phyloP scores from a whole-genome alignment of 2,113 vertebrate species.

The Myrmophylax atrothorax region DNA sequence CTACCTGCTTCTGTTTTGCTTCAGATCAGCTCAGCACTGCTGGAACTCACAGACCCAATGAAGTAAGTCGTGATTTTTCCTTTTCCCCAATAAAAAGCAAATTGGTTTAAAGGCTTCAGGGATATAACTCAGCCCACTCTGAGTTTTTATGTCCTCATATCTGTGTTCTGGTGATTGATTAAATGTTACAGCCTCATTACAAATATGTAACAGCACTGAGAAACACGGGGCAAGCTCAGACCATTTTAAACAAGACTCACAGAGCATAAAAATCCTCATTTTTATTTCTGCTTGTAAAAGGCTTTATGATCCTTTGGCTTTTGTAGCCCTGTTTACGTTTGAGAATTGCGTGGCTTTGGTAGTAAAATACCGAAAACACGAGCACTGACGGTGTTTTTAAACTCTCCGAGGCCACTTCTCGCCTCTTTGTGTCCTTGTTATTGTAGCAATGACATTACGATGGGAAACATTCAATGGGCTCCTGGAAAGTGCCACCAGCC shows the following conservation, averaged over 20 bases:
- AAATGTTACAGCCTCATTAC: background rate
- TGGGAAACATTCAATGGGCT: accelerated
- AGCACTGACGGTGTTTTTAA: background rate
- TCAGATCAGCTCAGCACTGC: background rate
- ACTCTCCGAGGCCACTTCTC: background rate
- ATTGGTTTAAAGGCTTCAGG: background rate
- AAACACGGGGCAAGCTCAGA: background rate
- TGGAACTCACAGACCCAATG: background rate
- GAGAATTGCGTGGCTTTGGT: background rate
- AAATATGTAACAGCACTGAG: background rate
- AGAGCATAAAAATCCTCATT: background rate
- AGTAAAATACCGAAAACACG: background rate
- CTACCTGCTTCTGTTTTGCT: background rate
- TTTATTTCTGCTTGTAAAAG: background rate
- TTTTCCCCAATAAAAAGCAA: background rate
- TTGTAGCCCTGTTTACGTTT: background rate
- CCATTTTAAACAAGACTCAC: background rate
- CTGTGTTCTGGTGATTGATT: background rate
- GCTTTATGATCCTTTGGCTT: background rate
- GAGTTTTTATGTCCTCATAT: background rate
- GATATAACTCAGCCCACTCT: background rate
- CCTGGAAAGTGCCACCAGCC: background rate
- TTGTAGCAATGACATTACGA: background rate
- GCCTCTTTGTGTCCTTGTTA: background rate
- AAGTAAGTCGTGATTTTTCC: background rate